A percentile compares a stretch with the other conserved stretches of the same genome.
These are phyloP conservation scores for Scaptomyza graminum DNA, from an alignment of 1,140 invertebrate genomes.

Conservation along the genomic window DNA sequence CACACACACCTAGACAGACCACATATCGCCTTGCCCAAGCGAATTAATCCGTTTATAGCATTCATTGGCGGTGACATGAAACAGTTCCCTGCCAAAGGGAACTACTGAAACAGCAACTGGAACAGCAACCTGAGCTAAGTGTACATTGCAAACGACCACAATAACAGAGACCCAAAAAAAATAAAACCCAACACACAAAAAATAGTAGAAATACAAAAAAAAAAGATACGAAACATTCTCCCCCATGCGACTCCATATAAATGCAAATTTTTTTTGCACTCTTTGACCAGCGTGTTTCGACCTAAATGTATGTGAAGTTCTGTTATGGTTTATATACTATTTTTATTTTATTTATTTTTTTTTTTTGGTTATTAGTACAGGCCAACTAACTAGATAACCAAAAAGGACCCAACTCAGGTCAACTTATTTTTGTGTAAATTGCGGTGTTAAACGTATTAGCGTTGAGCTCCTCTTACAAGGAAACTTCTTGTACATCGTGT, in stretches of 20 bases:
- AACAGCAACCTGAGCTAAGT: slow-evolving; percentile 20
- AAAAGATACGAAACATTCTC: not conserved
- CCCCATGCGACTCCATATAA: slow-evolving; percentile 53
- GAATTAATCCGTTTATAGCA: slow-evolving; percentile 79
- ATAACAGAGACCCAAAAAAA: slow-evolving; percentile 6
- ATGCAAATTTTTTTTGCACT: slow-evolving; percentile 72
- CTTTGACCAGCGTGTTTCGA: slow-evolving; percentile 13
- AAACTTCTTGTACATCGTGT: not conserved
- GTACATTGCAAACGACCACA: slow-evolving; percentile 11
- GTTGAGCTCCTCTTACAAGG: slow-evolving; percentile 25
- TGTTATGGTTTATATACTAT: slow-evolving; percentile 41
- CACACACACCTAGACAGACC: slow-evolving; percentile 10
- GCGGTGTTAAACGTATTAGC: slow-evolving; percentile 66
- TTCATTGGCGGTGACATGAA: slow-evolving; percentile 69
- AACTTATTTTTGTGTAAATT: slow-evolving; percentile 50
- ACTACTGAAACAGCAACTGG: slow-evolving; percentile 1
- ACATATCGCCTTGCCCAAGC: slow-evolving; percentile 61
- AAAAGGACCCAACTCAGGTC: slow-evolving; percentile 18
- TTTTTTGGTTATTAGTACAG: slow-evolving; percentile 54
- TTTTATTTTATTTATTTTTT: no score
- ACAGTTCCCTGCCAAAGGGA: slow-evolving; percentile 17
- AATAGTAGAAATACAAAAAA: not conserved
- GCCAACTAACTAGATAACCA: not conserved
- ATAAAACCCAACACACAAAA: not conserved
- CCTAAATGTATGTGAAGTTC: slow-evolving; percentile 52